Percentiles rank a stretch among this genome's conserved stretches.
phyloP scores from a whole-genome alignment of 2,113 vertebrate genomes.

The Meriones unguiculatus region DNA sequence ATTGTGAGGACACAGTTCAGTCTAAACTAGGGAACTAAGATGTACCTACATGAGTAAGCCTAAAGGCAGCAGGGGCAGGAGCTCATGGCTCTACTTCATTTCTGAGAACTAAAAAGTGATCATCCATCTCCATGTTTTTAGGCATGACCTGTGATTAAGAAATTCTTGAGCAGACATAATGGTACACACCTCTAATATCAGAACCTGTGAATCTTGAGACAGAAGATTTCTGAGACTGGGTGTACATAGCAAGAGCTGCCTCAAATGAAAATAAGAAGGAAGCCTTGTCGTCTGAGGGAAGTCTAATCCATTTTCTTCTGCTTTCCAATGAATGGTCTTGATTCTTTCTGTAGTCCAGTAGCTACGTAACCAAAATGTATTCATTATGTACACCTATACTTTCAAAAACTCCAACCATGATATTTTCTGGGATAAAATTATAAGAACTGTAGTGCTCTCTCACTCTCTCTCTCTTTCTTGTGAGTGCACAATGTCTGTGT shows the following conservation, averaged over 20 bases:
- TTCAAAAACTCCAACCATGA: neutral
- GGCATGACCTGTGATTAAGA: neutral
- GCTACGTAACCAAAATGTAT: slow-evolving; percentile 74
- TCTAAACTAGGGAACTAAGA: neutral
- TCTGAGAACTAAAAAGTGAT: neutral
- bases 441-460: neutral
- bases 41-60: neutral
- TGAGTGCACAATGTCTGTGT: neutral
- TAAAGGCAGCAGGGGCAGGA: neutral
- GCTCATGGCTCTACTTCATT: neutral
- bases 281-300: neutral
- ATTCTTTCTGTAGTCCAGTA: slow-evolving; percentile 57
- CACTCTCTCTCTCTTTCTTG: neutral
- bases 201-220: neutral
- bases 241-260: neutral
- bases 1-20: neutral
- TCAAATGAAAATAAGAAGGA: neutral
- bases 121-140: neutral
- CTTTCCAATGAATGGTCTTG: slow-evolving; percentile 32
- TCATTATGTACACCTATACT: slow-evolving; percentile 71
- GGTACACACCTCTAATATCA: neutral
- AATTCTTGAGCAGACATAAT: neutral
- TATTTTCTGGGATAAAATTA: neutral
- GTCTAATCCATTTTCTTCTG: neutral
- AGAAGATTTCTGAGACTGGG: neutral